Percentiles rank a stretch among this genome's conserved stretches.
phyloP scores from a whole-genome alignment of 2,797 vertebrate genomes.

The Moxostoma hubbsi region DNA sequence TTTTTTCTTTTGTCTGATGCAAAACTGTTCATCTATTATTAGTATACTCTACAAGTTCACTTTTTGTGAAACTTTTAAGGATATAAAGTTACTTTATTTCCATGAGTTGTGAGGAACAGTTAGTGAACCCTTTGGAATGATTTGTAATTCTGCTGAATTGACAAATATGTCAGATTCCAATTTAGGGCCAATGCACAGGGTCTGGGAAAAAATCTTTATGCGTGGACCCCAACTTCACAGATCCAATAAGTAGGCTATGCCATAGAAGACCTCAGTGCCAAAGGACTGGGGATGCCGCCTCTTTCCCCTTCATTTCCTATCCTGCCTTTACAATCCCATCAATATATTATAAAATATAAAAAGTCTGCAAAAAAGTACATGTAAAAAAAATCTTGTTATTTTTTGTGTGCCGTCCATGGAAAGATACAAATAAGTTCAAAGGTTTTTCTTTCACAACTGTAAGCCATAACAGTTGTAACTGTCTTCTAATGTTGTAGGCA shows the following conservation, averaged over 20 bases:
- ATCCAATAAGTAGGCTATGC: no score
- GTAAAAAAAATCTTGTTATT: neutral
- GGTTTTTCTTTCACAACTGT: neutral
- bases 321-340: neutral
- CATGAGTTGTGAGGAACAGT: neutral
- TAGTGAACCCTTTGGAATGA: neutral
- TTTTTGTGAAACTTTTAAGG: neutral
- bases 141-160: no score
- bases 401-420: neutral
- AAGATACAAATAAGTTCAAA: neutral
- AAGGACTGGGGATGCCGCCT: neutral
- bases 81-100: constrained; percentile 7
- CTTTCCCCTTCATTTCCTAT: constrained; percentile 9
- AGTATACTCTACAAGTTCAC: neutral
- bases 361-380: neutral
- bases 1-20: neutral
- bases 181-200: no score
- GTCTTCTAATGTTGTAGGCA: constrained; percentile 19
- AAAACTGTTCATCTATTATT: neutral
- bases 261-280: neutral
- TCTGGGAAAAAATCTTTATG: no score
- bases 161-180: no score
- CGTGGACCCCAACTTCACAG: no score
- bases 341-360: neutral
- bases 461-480: constrained; percentile 12